These are phyloP conservation scores for Leptopilina syphax DNA, from an alignment of 2,888 invertebrate species.

Conservation along the genomic window DNA sequence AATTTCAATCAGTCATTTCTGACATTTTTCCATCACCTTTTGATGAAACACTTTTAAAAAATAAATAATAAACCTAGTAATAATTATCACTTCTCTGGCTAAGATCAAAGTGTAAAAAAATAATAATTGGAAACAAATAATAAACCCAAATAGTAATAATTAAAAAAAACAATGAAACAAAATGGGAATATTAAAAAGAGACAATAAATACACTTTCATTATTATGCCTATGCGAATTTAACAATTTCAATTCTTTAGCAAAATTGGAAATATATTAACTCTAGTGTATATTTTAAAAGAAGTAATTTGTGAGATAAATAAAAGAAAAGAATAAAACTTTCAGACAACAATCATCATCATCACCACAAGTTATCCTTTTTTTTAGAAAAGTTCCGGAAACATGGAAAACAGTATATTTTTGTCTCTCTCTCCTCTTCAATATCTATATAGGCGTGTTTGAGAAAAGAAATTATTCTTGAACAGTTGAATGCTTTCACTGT, in stretches of 20 bases:
- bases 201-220: background rate
- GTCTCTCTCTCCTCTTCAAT: background rate
- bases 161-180: no score
- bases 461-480: conserved; percentile 23
- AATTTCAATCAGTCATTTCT: no score
- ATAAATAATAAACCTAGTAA: no score
- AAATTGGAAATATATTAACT: background rate
- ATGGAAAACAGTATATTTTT: background rate
- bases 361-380: background rate
- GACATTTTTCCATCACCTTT: no score
- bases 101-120: no score
- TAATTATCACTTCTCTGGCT: no score
- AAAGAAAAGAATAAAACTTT: background rate
- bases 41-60: no score
- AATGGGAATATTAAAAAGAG: no score
- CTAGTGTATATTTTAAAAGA: background rate
- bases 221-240: background rate
- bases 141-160: no score
- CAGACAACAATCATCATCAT: background rate
- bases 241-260: background rate
- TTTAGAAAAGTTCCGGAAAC: conserved; percentile 2
- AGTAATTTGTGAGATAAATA: conserved; percentile 4
- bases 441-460: background rate
- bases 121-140: no score
- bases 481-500: conserved; percentile 25